These are phyloP conservation scores for Creontiades dilutus DNA, from an alignment of 2,888 invertebrate species.

Conservation along the genomic window DNA sequence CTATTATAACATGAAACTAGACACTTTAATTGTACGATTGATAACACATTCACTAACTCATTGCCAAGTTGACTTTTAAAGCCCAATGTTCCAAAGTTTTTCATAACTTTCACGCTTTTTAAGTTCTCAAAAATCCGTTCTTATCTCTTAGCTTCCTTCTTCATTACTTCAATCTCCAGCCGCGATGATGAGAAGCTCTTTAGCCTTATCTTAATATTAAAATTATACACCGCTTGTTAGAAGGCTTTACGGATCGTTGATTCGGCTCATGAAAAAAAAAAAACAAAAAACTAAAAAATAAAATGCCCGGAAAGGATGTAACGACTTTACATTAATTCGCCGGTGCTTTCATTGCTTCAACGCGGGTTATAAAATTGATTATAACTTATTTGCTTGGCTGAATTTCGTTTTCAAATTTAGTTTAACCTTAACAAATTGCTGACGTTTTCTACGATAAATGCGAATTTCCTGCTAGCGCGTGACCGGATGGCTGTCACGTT, in stretches of 20 bases:
- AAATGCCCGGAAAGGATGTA: background rate
- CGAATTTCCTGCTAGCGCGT: no score
- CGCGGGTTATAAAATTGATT: background rate
- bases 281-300: background rate
- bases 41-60: no score
- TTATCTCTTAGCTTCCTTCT: background rate
- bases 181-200: conserved; percentile 29
- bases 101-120: background rate
- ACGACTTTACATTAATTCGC: conserved; percentile 25
- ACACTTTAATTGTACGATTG: no score
- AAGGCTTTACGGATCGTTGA: conserved; percentile 22
- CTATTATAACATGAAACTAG: no score
- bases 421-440: no score
- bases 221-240: conserved; percentile 28
- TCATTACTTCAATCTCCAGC: background rate
- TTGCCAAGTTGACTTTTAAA: no score
- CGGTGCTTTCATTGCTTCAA: background rate
- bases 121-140: background rate
- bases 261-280: background rate
- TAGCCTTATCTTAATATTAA: conserved; percentile 30
- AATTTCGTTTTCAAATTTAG: no score
- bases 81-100: background rate
- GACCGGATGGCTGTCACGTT: no score
- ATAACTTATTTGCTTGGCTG: no score
- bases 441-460: no score